Evolutionary conservation across 2,113 vertebrate species (phyloP).

Genomic region (Mungos mungo): DNA sequence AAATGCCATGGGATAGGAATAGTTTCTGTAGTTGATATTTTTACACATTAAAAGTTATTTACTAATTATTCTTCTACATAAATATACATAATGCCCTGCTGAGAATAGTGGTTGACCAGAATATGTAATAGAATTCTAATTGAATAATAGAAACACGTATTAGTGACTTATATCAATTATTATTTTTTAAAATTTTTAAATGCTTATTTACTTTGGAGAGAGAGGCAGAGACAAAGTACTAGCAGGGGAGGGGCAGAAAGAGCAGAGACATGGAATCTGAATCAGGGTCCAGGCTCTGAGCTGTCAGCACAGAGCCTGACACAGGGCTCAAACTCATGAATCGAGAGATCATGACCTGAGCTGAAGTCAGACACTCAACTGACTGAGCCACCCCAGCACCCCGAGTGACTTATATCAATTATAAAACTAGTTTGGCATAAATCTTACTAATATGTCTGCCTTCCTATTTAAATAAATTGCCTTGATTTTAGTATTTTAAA

Average conservation of each 20-base stretch:
- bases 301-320: too few relatives aligned
- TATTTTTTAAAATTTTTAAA: too few relatives aligned
- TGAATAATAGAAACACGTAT: background rate
- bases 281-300: too few relatives aligned
- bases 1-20: background rate
- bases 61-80: background rate
- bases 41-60: background rate
- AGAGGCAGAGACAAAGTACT: too few relatives aligned
- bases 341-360: too few relatives aligned
- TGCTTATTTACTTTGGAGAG: too few relatives aligned
- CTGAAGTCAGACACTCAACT: too few relatives aligned
- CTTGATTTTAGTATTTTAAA: background rate
- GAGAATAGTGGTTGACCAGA: background rate
- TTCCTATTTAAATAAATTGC: background rate
- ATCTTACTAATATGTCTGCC: background rate
- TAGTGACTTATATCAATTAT: background rate
- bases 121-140: background rate
- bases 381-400: too few relatives aligned
- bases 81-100: background rate
- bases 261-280: too few relatives aligned
- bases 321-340: too few relatives aligned
- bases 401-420: background rate
- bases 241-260: too few relatives aligned
- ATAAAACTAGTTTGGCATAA: background rate
- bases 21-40: background rate